These are phyloP conservation scores for Pseudorhombus dupliciocellatus DNA, from an alignment of 2,113 vertebrate genomes.

Conservation along the genomic window DNA sequence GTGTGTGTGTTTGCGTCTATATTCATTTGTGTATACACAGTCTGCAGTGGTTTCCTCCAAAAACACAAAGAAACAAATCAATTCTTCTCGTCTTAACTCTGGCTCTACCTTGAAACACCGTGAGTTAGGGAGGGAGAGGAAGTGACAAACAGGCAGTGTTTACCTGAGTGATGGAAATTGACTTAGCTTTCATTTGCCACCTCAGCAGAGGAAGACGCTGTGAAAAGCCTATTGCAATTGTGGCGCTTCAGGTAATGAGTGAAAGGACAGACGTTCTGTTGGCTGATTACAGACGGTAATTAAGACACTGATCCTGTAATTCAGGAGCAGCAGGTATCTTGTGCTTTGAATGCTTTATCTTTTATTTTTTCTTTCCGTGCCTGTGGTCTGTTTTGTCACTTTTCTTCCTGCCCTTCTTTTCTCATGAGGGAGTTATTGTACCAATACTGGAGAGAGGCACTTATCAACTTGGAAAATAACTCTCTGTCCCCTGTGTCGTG, in stretches of 20 bases:
- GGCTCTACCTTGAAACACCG: no score
- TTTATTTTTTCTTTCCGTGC: slow-evolving; percentile 1
- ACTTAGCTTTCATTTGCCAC: slow-evolving; percentile 29
- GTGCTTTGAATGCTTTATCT: slow-evolving; percentile 49
- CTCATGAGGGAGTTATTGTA: slow-evolving; percentile 11
- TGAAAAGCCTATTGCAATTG: slow-evolving; percentile 43
- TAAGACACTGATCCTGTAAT: slow-evolving; percentile 73
- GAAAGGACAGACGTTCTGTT: slow-evolving; percentile 54
- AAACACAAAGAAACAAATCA: no score
- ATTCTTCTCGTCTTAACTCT: no score
- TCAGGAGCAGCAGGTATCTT: slow-evolving; percentile 60
- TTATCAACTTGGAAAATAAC: slow-evolving; percentile 45
- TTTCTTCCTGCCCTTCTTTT: background rate
- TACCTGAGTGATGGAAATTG: slow-evolving; percentile 37
- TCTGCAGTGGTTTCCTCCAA: no score
- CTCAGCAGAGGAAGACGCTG: background rate
- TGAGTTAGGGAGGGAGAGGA: no score
- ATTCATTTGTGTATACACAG: no score
- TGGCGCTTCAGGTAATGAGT: slow-evolving; percentile 61
- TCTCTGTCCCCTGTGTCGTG: background rate
- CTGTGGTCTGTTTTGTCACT: background rate
- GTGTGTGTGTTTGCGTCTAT: no score
- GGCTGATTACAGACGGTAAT: slow-evolving; percentile 71
- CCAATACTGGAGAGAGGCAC: slow-evolving; percentile 6
- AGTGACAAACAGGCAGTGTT: slow-evolving; percentile 46